Evolutionary conservation across 2,888 invertebrate species (phyloP).

Genomic region (Taphrorychus bicolor): DNA sequence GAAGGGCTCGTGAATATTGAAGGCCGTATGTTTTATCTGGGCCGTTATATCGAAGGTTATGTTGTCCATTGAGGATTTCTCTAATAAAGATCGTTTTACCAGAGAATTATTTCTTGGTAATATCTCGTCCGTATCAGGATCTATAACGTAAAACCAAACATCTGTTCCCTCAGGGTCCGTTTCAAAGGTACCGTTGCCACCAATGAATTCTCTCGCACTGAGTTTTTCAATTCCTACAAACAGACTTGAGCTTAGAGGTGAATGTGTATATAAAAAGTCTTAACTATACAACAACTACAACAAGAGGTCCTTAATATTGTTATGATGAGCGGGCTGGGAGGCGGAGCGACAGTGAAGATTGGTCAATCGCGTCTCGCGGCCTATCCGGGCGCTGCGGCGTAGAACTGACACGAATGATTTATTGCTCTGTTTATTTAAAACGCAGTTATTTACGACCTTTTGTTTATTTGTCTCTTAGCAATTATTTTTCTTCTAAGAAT

Average conservation of each 20-base stretch:
- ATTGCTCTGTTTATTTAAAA: too few species aligned
- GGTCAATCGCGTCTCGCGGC: too few species aligned
- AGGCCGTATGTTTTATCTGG: conserved; percentile 71
- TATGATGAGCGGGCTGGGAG: too few species aligned
- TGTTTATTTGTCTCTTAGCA: too few species aligned
- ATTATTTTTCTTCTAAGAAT: too few species aligned
- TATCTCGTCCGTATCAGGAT: conserved; percentile 79
- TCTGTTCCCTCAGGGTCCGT: conserved; percentile 78
- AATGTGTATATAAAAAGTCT: too few species aligned
- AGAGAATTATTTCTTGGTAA: conserved; percentile 74
- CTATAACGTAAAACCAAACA: conserved; percentile 86
- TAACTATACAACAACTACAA: too few species aligned
- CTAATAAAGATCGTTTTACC: conserved; percentile 70
- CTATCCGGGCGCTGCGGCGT: too few species aligned
- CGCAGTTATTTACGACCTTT: too few species aligned
- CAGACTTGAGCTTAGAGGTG: not conserved
- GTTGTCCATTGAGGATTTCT: conserved; percentile 69
- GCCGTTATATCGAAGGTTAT: conserved; percentile 74
- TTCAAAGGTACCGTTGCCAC: conserved; percentile 78
- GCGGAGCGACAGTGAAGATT: too few species aligned
- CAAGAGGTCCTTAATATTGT: too few species aligned
- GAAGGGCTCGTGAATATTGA: conserved; percentile 70
- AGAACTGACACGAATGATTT: too few species aligned
- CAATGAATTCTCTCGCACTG: conserved; percentile 76
- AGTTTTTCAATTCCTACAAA: conserved; percentile 76